A percentile compares a stretch with the other conserved stretches of the same genome.
Evolutionary conservation across 2,888 invertebrate species (phyloP).

Genomic region (Adineta ricciae): DNA sequence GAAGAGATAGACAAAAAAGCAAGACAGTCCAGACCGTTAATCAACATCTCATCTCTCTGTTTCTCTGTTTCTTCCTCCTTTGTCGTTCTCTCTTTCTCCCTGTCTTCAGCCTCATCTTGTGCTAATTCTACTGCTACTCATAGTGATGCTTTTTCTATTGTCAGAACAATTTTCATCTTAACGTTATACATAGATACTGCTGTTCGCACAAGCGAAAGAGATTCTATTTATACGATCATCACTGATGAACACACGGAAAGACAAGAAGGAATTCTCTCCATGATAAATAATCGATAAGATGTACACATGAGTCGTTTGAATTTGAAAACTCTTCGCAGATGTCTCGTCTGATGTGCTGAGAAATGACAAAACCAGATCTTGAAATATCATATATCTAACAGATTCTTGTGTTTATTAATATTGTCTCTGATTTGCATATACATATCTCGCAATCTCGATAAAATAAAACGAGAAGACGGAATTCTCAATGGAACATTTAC

Average conservation of each 20-base stretch:
- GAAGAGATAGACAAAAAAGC: no score
- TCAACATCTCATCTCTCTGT: slow-evolving; percentile 3
- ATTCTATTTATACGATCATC: not conserved
- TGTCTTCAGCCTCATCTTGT: not conserved
- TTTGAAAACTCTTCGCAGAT: not conserved
- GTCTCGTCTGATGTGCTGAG: not conserved
- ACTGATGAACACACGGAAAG: not conserved
- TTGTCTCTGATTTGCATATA: not conserved
- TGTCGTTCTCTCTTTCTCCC: not conserved
- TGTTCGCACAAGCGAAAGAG: not conserved
- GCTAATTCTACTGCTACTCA: not conserved
- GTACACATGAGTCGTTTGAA: not conserved
- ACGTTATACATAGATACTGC: no score
- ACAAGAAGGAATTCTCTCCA: not conserved
- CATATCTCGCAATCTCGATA: not conserved
- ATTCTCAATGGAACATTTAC: not conserved
- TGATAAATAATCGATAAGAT: not conserved
- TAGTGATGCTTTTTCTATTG: not conserved
- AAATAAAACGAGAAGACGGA: not conserved
- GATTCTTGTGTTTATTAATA: not conserved
- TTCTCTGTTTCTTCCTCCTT: not conserved
- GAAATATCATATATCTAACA: no score
- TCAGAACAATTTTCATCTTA: not conserved
- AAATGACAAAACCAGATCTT: not conserved
- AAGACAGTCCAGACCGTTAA: not conserved